These are phyloP conservation scores for Dromococcyx pavoninus DNA, from an alignment of 2,797 vertebrate genomes.

Conservation along the genomic window DNA sequence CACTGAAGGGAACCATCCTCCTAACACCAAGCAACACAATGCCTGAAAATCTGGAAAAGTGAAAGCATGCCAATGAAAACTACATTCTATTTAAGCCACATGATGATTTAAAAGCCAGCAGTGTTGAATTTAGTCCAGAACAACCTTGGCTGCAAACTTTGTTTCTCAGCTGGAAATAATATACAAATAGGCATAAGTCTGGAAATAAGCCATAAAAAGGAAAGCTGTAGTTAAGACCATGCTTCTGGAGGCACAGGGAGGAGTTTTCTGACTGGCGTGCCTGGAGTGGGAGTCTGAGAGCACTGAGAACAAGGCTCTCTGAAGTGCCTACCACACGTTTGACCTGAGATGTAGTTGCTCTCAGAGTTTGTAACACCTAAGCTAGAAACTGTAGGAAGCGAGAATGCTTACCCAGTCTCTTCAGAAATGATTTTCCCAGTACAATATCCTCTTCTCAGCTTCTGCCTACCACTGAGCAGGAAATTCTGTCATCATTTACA, in stretches of 20 bases:
- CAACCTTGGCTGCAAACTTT: not conserved
- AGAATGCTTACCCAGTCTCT: not conserved
- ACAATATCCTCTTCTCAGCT: not conserved
- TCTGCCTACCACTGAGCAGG: not conserved
- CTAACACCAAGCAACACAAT: not conserved
- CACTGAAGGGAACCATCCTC: not conserved
- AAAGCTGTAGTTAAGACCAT: not conserved
- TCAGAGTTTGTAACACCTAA: not conserved
- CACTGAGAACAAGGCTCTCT: not conserved
- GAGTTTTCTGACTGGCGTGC: not conserved
- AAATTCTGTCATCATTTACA: not conserved
- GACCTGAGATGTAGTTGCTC: not conserved
- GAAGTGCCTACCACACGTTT: rapidly evolving
- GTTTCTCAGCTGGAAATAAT: not conserved
- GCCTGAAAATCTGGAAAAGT: not conserved
- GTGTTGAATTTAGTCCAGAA: not conserved
- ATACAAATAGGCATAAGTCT: not conserved
- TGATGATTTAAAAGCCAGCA: not conserved
- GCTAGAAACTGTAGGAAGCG: not conserved
- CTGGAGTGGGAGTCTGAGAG: not conserved
- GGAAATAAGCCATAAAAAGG: not conserved
- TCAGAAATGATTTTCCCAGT: not conserved
- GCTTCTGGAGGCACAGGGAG: not conserved
- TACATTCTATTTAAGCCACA: not conserved
- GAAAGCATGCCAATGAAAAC: not conserved